Conservation (phyloP, 2,888 invertebrate genomes). For the Matsumyia berberina region DNA sequence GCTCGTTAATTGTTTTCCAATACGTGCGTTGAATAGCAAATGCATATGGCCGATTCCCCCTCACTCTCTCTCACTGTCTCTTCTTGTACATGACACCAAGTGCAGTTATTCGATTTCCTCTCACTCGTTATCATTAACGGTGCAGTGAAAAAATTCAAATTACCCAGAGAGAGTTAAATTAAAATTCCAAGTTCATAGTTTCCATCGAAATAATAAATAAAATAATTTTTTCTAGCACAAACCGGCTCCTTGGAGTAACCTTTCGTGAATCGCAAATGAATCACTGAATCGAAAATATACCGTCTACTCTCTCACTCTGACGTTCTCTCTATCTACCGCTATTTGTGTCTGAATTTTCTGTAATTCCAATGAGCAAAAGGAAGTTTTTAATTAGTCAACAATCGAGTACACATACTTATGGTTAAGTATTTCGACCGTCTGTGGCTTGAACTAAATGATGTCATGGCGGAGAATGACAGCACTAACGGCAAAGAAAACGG, state of each 20-base stretch:
- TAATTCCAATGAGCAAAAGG: slow-evolving; percentile 48
- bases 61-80: neutral
- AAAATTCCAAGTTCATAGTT: slow-evolving; percentile 37
- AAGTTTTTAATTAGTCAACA: slow-evolving; percentile 58
- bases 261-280: slow-evolving; percentile 23
- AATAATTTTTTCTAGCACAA: slow-evolving; percentile 13
- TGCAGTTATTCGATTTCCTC: slow-evolving; percentile 20
- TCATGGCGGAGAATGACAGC: slow-evolving; percentile 33
- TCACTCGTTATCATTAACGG: slow-evolving; percentile 8
- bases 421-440: slow-evolving; percentile 7
- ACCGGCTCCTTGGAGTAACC: slow-evolving; percentile 6
- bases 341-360: slow-evolving; percentile 18
- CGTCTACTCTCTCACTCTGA: neutral
- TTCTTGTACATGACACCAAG: neutral
- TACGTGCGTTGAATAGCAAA: slow-evolving; percentile 30
- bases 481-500: neutral
- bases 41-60: neutral
- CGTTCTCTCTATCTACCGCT: slow-evolving; percentile 18
- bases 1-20: slow-evolving; percentile 22
- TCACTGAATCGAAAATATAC: slow-evolving; percentile 24
- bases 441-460: slow-evolving; percentile 48
- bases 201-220: slow-evolving; percentile 11
- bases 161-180: slow-evolving; percentile 1
- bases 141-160: slow-evolving; percentile 8
- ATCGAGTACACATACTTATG: slow-evolving; percentile 8